These are phyloP conservation scores for Saturnia japonica DNA, from an alignment of 2,888 invertebrate genomes.

Conservation along the genomic window DNA sequence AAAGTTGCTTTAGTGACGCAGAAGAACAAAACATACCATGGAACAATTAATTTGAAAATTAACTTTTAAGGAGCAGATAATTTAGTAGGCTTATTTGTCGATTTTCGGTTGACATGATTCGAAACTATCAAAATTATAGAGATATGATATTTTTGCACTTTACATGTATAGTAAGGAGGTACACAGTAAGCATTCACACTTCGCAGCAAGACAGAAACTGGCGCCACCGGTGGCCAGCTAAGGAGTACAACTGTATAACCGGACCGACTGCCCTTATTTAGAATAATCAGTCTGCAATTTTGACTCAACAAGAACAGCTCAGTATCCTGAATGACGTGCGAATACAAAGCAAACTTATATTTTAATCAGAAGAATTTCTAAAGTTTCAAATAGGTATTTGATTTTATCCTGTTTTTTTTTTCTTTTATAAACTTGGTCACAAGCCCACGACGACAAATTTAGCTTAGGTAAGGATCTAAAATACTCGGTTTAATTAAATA, in stretches of 20 bases:
- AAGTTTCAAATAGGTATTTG: not conserved
- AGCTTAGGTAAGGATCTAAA: too few species aligned
- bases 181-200: conserved; percentile 25
- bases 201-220: conserved; percentile 60
- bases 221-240: conserved; percentile 71
- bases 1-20: not conserved
- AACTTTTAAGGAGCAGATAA: not conserved
- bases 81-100: not conserved
- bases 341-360: not conserved
- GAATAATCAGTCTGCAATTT: conserved; percentile 65
- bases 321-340: not conserved
- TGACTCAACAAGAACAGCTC: conserved; percentile 46
- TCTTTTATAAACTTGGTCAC: too few species aligned
- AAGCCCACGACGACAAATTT: too few species aligned
- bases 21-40: not conserved
- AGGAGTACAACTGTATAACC: conserved; percentile 77
- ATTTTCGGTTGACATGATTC: not conserved
- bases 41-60: not conserved
- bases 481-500: too few species aligned
- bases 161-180: not conserved
- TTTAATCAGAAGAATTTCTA: not conserved
- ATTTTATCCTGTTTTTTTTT: too few species aligned
- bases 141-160: not conserved
- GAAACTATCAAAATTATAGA: not conserved
- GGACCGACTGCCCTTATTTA: conserved; percentile 68